These are phyloP conservation scores for Meriones unguiculatus DNA, from an alignment of 2,113 vertebrate species.

Conservation along the genomic window DNA sequence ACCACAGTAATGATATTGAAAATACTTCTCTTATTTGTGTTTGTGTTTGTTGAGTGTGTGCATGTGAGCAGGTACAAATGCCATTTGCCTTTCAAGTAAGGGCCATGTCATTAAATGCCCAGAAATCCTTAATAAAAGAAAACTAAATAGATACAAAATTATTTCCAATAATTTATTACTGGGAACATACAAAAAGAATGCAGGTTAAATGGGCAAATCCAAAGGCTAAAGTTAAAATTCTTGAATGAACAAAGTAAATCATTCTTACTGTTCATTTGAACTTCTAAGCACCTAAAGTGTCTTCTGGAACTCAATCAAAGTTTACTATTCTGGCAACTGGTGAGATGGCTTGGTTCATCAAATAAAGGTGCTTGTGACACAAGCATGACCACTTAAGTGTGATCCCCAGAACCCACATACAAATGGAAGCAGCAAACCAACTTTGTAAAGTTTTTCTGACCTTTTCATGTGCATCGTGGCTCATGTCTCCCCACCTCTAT, in stretches of 20 bases:
- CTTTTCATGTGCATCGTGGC: neutral
- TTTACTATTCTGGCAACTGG: neutral
- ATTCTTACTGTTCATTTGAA: neutral
- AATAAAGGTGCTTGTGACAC: neutral
- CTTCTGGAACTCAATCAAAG: neutral
- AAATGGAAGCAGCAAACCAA: neutral
- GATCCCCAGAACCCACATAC: neutral
- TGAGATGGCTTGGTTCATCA: neutral
- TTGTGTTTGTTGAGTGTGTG: neutral
- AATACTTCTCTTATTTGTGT: neutral
- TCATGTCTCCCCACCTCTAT: no score
- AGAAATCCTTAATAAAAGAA: neutral
- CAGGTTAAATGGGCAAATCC: constrained; percentile 4
- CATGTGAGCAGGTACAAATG: neutral
- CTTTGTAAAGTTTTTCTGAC: neutral
- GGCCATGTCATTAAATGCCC: neutral
- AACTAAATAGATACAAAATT: constrained; percentile 39
- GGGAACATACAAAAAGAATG: neutral
- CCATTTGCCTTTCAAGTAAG: neutral
- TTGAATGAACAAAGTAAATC: neutral
- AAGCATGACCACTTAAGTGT: neutral
- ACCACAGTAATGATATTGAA: neutral
- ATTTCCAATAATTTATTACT: constrained; percentile 16
- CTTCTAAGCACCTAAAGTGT: neutral
- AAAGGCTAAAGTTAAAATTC: neutral